Conservation (phyloP, 1,140 invertebrate species). For the Papilio xuthus region DNA sequence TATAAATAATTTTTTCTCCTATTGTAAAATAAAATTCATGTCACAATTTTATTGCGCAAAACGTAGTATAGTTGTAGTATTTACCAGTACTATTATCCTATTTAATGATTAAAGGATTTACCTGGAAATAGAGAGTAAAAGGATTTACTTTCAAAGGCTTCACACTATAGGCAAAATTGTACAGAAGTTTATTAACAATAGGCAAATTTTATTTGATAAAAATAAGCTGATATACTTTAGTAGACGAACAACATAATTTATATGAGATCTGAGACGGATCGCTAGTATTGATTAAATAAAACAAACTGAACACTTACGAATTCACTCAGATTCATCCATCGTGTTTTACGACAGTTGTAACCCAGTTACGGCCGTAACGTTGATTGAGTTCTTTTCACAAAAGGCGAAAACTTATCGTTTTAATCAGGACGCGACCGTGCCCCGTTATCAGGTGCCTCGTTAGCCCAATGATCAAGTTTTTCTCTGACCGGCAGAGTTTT, state of each 20-base stretch:
- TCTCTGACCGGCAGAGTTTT: constrained; percentile 71
- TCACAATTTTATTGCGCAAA: not conserved
- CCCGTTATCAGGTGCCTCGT: constrained; percentile 73
- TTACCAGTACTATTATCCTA: constrained; percentile 5
- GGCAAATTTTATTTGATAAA: not conserved
- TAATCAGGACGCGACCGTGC: constrained; percentile 65
- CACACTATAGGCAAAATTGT: not conserved
- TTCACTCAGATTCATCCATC: constrained; percentile 20
- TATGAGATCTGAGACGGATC: not conserved
- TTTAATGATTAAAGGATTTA: constrained; percentile 24
- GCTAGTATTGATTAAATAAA: constrained; percentile 17
- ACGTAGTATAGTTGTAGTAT: not conserved
- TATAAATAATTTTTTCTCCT: not conserved
- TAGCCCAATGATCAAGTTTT: constrained; percentile 72
- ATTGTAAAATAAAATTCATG: not conserved
- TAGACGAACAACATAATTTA: not conserved
- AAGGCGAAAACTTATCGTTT: constrained; percentile 76
- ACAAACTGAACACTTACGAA: constrained; percentile 17
- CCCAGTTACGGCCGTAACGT: constrained; percentile 25
- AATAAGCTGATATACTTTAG: not conserved
- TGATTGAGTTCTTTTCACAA: constrained; percentile 65
- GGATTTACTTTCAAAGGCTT: constrained; percentile 20
- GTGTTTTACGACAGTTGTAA: constrained; percentile 23
- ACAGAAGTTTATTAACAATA: not conserved
- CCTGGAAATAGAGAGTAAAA: not conserved